Evolutionary conservation across 2,888 invertebrate genomes (phyloP).

Genomic region (Masnerella sp.): DNA sequence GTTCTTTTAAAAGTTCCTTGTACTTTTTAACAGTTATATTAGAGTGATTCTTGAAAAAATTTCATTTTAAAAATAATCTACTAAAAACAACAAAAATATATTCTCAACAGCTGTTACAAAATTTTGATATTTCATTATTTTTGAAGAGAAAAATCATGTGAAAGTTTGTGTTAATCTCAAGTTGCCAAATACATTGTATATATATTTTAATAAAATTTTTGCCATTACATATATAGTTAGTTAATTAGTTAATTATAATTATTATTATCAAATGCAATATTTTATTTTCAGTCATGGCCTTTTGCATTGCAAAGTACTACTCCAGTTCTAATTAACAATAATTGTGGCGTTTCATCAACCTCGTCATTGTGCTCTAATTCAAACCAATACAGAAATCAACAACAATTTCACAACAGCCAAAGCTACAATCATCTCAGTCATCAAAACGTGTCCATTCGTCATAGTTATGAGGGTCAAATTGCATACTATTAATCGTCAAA

Average conservation of each 20-base stretch:
- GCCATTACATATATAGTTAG: too few species aligned
- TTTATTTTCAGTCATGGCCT: constrained; percentile 45
- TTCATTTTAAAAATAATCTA: constrained; percentile 5
- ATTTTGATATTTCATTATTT: too few species aligned
- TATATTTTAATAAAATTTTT: too few species aligned
- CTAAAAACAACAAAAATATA: too few species aligned
- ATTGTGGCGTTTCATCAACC: constrained; percentile 37
- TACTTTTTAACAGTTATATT: too few species aligned
- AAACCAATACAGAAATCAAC: constrained; percentile 37
- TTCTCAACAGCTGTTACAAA: background rate
- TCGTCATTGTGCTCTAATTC: constrained; percentile 22
- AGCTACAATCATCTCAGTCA: constrained; percentile 28
- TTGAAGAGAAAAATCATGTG: too few species aligned
- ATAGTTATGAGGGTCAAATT: constrained; percentile 32
- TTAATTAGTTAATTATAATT: background rate
- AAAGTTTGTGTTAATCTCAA: too few species aligned
- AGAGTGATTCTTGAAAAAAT: constrained; percentile 2
- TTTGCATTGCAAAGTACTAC: constrained; percentile 42
- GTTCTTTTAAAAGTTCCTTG: constrained; percentile 1
- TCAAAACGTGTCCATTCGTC: constrained; percentile 27
- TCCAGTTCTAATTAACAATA: constrained; percentile 39
- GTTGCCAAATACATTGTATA: too few species aligned
- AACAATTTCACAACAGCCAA: constrained; percentile 24
- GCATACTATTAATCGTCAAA: constrained; percentile 48
- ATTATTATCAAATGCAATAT: background rate